Percentiles rank a stretch among this genome's conserved stretches.
Evolutionary conservation across 1,140 invertebrate genomes (phyloP).

Genomic region (Myzus persicae): DNA sequence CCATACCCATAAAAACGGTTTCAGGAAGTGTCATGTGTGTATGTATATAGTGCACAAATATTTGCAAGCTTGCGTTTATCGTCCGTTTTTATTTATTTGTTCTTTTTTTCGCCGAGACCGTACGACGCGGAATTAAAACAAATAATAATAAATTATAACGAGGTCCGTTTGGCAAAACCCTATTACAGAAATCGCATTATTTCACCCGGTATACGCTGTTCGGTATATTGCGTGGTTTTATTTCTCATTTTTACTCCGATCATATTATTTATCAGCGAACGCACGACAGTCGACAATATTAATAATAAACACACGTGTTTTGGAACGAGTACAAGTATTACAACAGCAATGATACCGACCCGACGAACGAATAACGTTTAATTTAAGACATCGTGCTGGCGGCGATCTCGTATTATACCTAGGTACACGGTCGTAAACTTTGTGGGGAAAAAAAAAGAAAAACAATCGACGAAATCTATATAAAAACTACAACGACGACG

Average conservation of each 20-base stretch:
- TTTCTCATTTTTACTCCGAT: background rate
- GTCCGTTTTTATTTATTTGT: background rate
- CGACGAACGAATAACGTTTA: background rate
- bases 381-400: background rate
- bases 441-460: background rate
- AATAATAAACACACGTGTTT: slow-evolving; percentile 13
- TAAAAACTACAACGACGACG: background rate
- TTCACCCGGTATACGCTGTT: background rate
- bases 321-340: slow-evolving; percentile 8
- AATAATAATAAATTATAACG: slow-evolving; percentile 13
- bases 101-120: background rate
- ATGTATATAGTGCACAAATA: background rate
- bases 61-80: background rate
- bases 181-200: slow-evolving; percentile 4
- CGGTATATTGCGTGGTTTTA: background rate
- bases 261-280: background rate
- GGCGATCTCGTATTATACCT: background rate
- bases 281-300: background rate
- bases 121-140: background rate
- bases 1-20: background rate
- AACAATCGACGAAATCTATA: background rate
- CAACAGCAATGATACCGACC: background rate
- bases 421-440: background rate
- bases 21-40: background rate
- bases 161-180: background rate